Percentiles rank a stretch among this genome's conserved stretches.
These are phyloP conservation scores for Hypsopygia costalis DNA, from an alignment of 2,888 invertebrate genomes.

Conservation along the genomic window DNA sequence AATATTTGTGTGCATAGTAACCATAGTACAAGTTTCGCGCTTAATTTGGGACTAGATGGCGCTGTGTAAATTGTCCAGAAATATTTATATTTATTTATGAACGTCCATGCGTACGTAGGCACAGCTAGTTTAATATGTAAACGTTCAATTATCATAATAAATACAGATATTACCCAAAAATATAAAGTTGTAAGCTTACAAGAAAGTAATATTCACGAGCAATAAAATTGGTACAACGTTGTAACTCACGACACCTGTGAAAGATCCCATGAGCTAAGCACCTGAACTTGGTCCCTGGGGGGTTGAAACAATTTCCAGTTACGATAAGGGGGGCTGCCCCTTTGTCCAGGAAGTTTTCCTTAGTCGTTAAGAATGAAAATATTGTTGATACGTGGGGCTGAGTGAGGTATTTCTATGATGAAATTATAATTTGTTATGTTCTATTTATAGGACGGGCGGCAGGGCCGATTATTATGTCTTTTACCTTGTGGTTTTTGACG, in stretches of 20 bases:
- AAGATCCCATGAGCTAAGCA: slow-evolving; percentile 42
- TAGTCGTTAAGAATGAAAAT: slow-evolving; percentile 60
- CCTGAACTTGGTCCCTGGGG: slow-evolving; percentile 43
- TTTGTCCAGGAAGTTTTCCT: slow-evolving; percentile 40
- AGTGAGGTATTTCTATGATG: slow-evolving; percentile 14
- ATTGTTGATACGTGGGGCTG: slow-evolving; percentile 55
- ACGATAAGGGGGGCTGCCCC: slow-evolving; percentile 40
- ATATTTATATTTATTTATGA: too few relatives aligned
- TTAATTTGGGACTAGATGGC: too few relatives aligned
- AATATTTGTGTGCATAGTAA: too few relatives aligned
- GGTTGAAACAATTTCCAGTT: slow-evolving; percentile 67
- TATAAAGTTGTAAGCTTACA: slow-evolving; percentile 22
- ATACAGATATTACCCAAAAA: slow-evolving; percentile 12
- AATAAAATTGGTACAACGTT: slow-evolving; percentile 50
- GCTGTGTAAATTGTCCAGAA: too few relatives aligned
- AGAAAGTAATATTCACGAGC: slow-evolving; percentile 34
- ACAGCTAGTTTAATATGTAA: too few relatives aligned
- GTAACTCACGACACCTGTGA: slow-evolving; percentile 68
- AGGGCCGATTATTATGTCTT: slow-evolving; percentile 10
- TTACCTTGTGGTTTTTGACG: slow-evolving; percentile 5
- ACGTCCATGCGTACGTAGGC: too few relatives aligned
- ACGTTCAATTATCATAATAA: too few relatives aligned
- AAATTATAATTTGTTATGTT: slow-evolving; percentile 9
- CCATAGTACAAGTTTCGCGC: too few relatives aligned
- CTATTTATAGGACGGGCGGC: slow-evolving; percentile 24